Conservation (phyloP, 2,888 invertebrate genomes). For the Dione vanillae region DNA sequence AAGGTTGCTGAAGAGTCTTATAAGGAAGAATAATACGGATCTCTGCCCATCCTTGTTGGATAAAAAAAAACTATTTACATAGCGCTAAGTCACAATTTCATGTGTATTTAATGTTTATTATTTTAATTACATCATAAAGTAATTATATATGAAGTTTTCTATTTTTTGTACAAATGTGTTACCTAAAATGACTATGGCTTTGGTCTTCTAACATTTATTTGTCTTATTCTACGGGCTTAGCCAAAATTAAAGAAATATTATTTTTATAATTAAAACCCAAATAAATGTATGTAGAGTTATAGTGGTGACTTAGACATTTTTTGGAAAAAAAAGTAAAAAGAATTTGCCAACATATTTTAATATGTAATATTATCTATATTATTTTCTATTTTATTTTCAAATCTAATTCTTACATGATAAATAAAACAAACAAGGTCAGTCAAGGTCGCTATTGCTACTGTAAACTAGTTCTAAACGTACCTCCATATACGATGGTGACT, state of each 20-base stretch:
- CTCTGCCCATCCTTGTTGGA: slow-evolving; percentile 38
- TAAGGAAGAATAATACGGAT: slow-evolving; percentile 49
- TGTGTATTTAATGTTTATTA: not conserved
- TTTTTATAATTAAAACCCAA: too few relatives aligned
- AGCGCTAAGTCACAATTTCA: not conserved
- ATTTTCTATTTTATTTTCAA: not conserved
- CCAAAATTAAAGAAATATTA: too few relatives aligned
- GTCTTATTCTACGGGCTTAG: too few relatives aligned
- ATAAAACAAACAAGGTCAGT: slow-evolving; percentile 20
- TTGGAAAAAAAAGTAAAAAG: too few relatives aligned
- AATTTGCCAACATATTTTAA: too few relatives aligned
- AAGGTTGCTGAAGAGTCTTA: slow-evolving; percentile 46
- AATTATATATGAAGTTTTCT: not conserved
- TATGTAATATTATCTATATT: not conserved
- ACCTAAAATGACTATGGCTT: too few relatives aligned
- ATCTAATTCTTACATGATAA: not conserved
- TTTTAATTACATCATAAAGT: not conserved
- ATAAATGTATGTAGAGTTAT: too few relatives aligned
- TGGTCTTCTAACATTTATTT: too few relatives aligned
- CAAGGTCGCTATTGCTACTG: slow-evolving; percentile 11
- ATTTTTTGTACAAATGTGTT: not conserved
- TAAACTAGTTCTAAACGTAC: slow-evolving; percentile 14
- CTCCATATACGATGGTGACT: not conserved
- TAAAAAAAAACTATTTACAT: slow-evolving; percentile 39
- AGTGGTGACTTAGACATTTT: too few relatives aligned